These are phyloP conservation scores for Sanderia malayensis DNA, from an alignment of 30 jellyfish, hydroid and myxozoan genomes.

Conservation along the genomic window DNA sequence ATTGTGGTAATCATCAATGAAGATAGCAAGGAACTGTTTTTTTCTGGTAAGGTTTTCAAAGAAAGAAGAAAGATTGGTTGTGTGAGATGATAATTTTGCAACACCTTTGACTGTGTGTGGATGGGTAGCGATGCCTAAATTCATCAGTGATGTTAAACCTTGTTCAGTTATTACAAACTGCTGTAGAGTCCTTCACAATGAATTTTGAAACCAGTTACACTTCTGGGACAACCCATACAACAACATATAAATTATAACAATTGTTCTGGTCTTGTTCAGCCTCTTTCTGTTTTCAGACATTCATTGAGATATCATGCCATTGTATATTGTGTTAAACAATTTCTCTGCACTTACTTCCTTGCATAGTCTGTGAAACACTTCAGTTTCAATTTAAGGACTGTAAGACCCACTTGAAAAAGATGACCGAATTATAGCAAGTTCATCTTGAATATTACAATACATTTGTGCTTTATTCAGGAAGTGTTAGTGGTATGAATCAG, in stretches of 20 bases:
- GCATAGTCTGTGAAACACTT: neutral
- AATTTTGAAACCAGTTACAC: conserved; percentile 14
- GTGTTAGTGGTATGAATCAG: too few relatives aligned
- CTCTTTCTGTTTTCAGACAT: neutral
- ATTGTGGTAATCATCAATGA: neutral
- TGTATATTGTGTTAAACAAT: neutral
- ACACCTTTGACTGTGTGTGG: neutral
- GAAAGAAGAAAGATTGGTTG: neutral
- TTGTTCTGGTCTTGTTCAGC: conserved; percentile 4
- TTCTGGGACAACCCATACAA: conserved; percentile 18
- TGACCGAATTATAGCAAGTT: too few relatives aligned
- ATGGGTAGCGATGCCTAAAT: neutral
- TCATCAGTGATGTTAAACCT: neutral
- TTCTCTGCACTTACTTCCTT: neutral
- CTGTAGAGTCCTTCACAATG: conserved; percentile 10
- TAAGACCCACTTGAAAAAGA: neutral
- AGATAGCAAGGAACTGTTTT: neutral
- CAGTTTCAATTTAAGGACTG: neutral
- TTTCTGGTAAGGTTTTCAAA: neutral
- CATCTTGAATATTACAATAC: too few relatives aligned
- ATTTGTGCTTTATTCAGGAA: too few relatives aligned
- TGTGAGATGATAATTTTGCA: neutral
- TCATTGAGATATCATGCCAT: neutral
- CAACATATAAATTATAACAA: conserved; percentile 11
- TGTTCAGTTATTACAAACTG: neutral